Evolutionary conservation across 2,797 vertebrate species (phyloP), one percentile per base, ranked within the genome.

Genomic region (Lithobates sylvaticus): DNA sequence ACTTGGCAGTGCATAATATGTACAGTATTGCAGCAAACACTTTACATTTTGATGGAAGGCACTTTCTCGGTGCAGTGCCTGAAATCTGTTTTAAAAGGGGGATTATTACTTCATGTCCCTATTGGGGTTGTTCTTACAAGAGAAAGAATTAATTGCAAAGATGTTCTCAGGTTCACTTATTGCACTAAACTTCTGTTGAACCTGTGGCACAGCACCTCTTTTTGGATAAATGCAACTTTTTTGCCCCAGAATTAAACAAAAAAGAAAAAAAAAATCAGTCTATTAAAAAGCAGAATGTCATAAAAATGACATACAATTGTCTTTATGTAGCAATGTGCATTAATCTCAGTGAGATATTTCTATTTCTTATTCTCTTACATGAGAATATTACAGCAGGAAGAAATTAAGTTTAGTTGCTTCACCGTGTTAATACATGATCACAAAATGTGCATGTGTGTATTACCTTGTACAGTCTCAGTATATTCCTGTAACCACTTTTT

Each of bases 271-370:
- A 87, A 88, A 96, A 95, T 96, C 95, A 94, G 95, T 94, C 94
- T 92, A 79, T 84, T 74, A 84, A 87, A 44, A 71, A 86, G 94
- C 91, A 92, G 93, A 94, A 92, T 96, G 96, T 96, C 95, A 95
- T 96, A 95, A 92, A 93, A 96, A 96, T 96, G 96, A 97, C 97
- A 96, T 94, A 92, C 95, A 96, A 96, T 97, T 98, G 97, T 98
- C 97, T 98, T 32, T 99, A 97, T 98, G 97, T 98, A 97, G 97
- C 98, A 98, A 98, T 97, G 97, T 98, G 97, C 97, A 96, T 98
- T 99, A 97, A 99, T 99, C 98, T 99, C 98, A 99, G 96, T 99
- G 98, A 99, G 98, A 99, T 99, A 97, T 96, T 96, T 97, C 94
- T 97, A 97, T 97, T 98, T 97, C 96, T 97, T 97, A 96, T 99